A percentile compares a stretch with the other conserved stretches of the same genome.
phyloP scores from a whole-genome alignment of 2,888 invertebrate genomes.

The Nephrocerus scutellatus region DNA sequence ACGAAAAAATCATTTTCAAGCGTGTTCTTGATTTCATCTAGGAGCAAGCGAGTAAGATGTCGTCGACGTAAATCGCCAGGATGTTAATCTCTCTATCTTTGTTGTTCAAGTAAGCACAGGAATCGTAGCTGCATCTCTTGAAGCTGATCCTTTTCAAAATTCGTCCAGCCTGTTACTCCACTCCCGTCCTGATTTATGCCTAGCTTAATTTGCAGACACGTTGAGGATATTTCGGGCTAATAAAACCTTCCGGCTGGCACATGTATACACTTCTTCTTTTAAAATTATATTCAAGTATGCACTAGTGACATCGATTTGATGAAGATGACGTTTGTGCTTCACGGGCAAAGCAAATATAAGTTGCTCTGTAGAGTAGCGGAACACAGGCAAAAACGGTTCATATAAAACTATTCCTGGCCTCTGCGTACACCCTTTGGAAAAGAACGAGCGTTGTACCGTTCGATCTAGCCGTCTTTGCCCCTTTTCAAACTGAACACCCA shows the following conservation, averaged over 20 bases:
- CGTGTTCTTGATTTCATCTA: too few relatives aligned
- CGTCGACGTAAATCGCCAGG: too few relatives aligned
- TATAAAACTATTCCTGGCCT: slow-evolving; percentile 11
- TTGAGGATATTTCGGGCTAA: slow-evolving; percentile 3
- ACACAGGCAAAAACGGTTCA: slow-evolving; percentile 9
- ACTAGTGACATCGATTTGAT: too few relatives aligned
- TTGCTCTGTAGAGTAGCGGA: slow-evolving; percentile 2
- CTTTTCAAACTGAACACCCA: too few relatives aligned
- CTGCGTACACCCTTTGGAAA: slow-evolving; percentile 26
- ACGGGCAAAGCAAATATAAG: slow-evolving; percentile 9
- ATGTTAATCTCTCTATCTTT: slow-evolving; percentile 5
- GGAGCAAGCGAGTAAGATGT: too few relatives aligned
- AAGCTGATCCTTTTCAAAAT: too few relatives aligned
- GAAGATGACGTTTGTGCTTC: slow-evolving; percentile 5
- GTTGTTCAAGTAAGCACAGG: slow-evolving; percentile 1
- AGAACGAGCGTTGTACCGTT: slow-evolving; percentile 23
- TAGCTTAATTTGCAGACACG: slow-evolving; percentile 4
- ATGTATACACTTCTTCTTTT: slow-evolving; percentile 12
- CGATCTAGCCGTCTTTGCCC: slow-evolving; percentile 21
- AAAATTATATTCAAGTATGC: slow-evolving; percentile 13
- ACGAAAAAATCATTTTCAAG: slow-evolving; percentile 3
- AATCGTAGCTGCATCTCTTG: too few relatives aligned
- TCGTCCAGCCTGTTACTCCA: too few relatives aligned
- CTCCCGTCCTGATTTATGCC: slow-evolving; percentile 4
- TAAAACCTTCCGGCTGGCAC: too few relatives aligned